phyloP scores from a whole-genome alignment of 2,797 vertebrate species.

The Eurystomus glaucurus region DNA sequence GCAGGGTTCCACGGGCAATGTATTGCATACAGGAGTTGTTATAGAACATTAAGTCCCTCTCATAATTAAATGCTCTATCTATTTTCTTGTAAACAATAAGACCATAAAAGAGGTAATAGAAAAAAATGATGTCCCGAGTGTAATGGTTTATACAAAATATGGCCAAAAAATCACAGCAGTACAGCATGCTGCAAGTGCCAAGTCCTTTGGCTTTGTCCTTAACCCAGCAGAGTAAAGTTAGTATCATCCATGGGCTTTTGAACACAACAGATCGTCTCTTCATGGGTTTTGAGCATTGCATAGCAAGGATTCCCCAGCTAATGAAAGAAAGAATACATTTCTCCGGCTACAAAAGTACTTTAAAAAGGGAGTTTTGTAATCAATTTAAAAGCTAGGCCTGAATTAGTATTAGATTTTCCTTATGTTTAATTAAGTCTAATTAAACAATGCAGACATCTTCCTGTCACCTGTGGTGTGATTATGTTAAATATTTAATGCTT shows the following conservation, averaged over 20 bases:
- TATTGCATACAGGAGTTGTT: slow-evolving; percentile 54
- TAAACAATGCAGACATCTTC: slow-evolving; percentile 83
- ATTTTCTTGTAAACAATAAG: slow-evolving; percentile 77
- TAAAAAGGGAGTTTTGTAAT: slow-evolving; percentile 59
- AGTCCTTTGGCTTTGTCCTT: slow-evolving; percentile 70
- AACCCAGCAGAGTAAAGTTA: background rate
- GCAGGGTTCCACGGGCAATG: slow-evolving; percentile 56
- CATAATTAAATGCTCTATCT: slow-evolving; percentile 77
- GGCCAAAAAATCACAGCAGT: background rate
- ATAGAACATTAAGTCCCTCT: slow-evolving; percentile 74
- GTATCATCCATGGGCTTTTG: slow-evolving; percentile 20
- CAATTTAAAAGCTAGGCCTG: slow-evolving; percentile 72
- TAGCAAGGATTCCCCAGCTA: background rate
- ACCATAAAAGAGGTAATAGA: slow-evolving; percentile 69
- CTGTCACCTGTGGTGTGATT: slow-evolving; percentile 82
- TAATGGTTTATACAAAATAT: slow-evolving; percentile 65
- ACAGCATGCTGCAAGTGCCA: background rate
- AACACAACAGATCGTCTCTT: slow-evolving; percentile 17
- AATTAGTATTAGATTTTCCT: slow-evolving; percentile 80
- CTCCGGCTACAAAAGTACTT: background rate
- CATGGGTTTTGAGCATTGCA: background rate
- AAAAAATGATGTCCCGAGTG: slow-evolving; percentile 40
- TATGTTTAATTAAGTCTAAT: slow-evolving; percentile 87
- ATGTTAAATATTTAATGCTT: slow-evolving; percentile 86
- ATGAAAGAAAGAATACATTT: background rate